Evolutionary conservation across 2,113 vertebrate genomes (phyloP).

Genomic region (Callipepla californica): DNA sequence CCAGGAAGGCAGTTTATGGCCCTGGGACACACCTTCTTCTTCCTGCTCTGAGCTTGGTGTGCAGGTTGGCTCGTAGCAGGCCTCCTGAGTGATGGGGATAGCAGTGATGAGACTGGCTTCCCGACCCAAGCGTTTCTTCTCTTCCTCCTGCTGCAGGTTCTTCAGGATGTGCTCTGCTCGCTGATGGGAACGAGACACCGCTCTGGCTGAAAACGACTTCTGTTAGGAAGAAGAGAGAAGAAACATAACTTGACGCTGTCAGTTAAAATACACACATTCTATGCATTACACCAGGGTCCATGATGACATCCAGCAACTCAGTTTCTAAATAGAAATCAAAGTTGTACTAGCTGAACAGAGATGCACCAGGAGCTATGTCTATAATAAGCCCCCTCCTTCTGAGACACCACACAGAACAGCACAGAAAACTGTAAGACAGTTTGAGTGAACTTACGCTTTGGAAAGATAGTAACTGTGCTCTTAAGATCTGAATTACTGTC

Average conservation of each 20-base stretch:
- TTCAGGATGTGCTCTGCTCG: conserved; percentile 97
- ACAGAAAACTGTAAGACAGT: not conserved
- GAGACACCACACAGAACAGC: not conserved
- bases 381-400: not conserved
- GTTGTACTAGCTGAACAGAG: not conserved
- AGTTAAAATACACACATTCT: not conserved
- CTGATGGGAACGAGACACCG: conserved; percentile 97
- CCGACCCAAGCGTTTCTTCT: conserved; percentile 93
- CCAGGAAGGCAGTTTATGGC: not conserved
- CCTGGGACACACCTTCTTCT: conserved; percentile 91
- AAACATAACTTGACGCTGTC: not conserved
- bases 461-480: not conserved
- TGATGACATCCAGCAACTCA: not conserved
- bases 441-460: not conserved
- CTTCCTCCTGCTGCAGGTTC: conserved; percentile 98
- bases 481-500: not conserved
- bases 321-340: not conserved
- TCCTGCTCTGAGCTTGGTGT: conserved; percentile 95
- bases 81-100: conserved; percentile 96
- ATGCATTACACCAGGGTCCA: not conserved
- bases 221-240: conserved; percentile 55
- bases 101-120: conserved; percentile 98
- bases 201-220: conserved; percentile 98
- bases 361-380: not conserved
- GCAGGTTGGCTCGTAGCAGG: conserved; percentile 95